Percentiles rank a stretch among this genome's conserved stretches.
These are phyloP conservation scores for Clamator glandarius DNA, from an alignment of 2,797 vertebrate species.

Conservation along the genomic window DNA sequence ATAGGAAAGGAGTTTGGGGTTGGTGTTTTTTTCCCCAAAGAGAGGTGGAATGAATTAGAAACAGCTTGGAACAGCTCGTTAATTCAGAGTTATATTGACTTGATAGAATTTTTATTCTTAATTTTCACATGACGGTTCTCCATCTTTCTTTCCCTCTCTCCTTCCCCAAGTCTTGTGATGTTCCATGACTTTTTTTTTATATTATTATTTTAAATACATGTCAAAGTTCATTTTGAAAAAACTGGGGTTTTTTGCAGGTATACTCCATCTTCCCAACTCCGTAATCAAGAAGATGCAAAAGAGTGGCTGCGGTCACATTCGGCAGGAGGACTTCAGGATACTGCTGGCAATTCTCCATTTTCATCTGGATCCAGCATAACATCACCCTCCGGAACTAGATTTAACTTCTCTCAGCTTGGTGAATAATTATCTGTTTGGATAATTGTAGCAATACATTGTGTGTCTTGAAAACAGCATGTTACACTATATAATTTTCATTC, in stretches of 20 bases:
- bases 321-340: slow-evolving; percentile 93
- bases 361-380: slow-evolving; percentile 94
- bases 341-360: slow-evolving; percentile 90
- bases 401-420: slow-evolving; percentile 96
- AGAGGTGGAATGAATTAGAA: not conserved
- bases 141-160: not conserved
- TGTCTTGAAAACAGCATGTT: not conserved
- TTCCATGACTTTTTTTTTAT: not conserved
- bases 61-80: not conserved
- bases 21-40: fast-evolving
- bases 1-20: not conserved
- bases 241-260: slow-evolving; percentile 83
- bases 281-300: slow-evolving; percentile 91
- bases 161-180: not conserved
- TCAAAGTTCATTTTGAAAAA: not conserved
- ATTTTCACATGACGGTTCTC: not conserved
- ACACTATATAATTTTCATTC: not conserved
- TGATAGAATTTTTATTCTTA: not conserved
- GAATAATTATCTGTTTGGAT: slow-evolving; percentile 43
- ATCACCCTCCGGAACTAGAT: slow-evolving; percentile 93
- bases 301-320: slow-evolving; percentile 98
- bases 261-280: slow-evolving; percentile 89
- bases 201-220: not conserved
- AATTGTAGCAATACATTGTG: not conserved
- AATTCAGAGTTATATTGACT: not conserved